Conservation (phyloP, 1,140 invertebrate species). For the Bombus pyrosoma region DNA sequence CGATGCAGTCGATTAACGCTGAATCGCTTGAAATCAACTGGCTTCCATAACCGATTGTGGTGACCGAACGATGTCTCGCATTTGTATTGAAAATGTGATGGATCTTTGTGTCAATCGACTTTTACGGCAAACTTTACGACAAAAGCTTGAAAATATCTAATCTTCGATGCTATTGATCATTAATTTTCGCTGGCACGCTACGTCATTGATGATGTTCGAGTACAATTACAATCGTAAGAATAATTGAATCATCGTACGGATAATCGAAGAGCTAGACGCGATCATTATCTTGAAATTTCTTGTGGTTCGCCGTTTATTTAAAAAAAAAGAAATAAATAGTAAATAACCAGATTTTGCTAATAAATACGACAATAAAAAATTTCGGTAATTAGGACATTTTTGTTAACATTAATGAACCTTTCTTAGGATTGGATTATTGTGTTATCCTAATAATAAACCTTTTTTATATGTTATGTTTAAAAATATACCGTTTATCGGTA, state of each 20-base stretch:
- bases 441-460: not conserved
- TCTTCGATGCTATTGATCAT: not conserved
- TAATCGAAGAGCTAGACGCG: not conserved
- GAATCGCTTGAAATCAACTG: conserved; percentile 7
- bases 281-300: not conserved
- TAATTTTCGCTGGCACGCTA: not conserved
- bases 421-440: not conserved
- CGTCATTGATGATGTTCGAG: not conserved
- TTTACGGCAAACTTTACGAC: not conserved
- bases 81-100: not conserved
- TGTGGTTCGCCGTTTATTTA: not conserved
- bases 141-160: not conserved
- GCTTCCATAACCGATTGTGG: not conserved
- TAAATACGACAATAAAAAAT: not conserved
- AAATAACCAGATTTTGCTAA: not conserved
- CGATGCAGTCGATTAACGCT: conserved; percentile 41
- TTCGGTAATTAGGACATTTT: not conserved
- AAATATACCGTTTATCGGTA: too few species aligned
- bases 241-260: conserved; percentile 12
- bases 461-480: not conserved
- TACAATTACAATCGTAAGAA: not conserved
- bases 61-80: not conserved
- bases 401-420: not conserved
- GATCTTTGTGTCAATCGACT: not conserved
- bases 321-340: too few species aligned